phyloP scores from a whole-genome alignment of 2,888 invertebrate genomes.

The Watsonalla cultraria region DNA sequence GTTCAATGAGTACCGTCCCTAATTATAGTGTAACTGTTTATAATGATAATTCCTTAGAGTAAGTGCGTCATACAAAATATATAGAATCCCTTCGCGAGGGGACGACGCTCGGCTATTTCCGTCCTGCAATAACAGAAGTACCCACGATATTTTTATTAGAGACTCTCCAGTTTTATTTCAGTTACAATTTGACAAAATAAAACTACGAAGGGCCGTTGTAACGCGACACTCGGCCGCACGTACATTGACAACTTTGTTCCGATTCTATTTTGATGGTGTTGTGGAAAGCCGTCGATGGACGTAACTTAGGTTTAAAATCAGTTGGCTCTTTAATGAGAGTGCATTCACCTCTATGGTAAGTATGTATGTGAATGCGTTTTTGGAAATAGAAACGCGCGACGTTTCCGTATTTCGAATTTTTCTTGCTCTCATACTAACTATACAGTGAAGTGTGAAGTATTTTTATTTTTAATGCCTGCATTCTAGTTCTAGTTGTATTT shows the following conservation, averaged over 20 bases:
- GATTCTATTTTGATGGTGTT: not conserved
- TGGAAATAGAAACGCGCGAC: constrained; percentile 50
- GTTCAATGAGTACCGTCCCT: no score
- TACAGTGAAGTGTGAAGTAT: constrained; percentile 20
- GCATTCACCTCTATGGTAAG: constrained; percentile 63
- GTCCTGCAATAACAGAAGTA: constrained; percentile 69
- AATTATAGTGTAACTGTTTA: not conserved
- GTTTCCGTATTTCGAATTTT: constrained; percentile 60
- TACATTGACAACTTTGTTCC: constrained; percentile 29
- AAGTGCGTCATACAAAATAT: constrained; percentile 1
- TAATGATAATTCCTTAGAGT: not conserved
- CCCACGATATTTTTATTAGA: constrained; percentile 75
- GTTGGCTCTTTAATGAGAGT: constrained; percentile 66
- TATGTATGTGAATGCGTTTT: constrained; percentile 48
- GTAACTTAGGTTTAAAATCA: constrained; percentile 43
- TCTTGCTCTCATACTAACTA: constrained; percentile 27
- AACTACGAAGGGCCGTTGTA: constrained; percentile 68
- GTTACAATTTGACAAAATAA: constrained; percentile 78
- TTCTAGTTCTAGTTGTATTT: not conserved
- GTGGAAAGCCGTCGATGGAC: constrained; percentile 34
- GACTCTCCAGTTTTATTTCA: constrained; percentile 73
- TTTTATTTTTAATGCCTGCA: constrained; percentile 20
- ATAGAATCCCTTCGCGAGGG: constrained; percentile 26
- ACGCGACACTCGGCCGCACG: constrained; percentile 43
- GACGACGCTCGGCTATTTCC: constrained; percentile 60